Evolutionary conservation across 2,888 invertebrate genomes (phyloP).

Genomic region (Heliconius sara): DNA sequence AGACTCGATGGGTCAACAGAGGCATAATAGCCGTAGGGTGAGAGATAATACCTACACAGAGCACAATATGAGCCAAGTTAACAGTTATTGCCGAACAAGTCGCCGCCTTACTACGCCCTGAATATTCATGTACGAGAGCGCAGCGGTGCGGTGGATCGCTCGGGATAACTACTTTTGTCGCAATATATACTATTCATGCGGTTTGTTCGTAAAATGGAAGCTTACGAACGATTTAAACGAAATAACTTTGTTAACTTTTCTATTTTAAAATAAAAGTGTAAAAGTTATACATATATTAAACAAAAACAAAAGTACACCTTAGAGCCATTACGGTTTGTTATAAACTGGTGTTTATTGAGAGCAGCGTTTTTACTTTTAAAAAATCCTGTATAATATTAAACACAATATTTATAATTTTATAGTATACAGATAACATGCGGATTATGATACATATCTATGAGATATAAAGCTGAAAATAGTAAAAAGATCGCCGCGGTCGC

Average conservation of each 20-base stretch:
- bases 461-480: slow-evolving; percentile 34
- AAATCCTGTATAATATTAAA: neutral
- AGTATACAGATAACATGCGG: neutral
- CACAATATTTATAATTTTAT: slow-evolving; percentile 4
- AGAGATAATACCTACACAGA: slow-evolving; percentile 55
- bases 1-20: slow-evolving; percentile 50
- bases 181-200: slow-evolving; percentile 52
- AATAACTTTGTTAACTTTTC: neutral
- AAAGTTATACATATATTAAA: neutral
- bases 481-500: slow-evolving; percentile 42
- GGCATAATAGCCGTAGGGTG: slow-evolving; percentile 57
- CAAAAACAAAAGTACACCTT: neutral
- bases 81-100: slow-evolving; percentile 73
- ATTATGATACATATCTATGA: slow-evolving; percentile 24
- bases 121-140: slow-evolving; percentile 75
- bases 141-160: slow-evolving; percentile 60
- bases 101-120: slow-evolving; percentile 65
- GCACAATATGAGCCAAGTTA: slow-evolving; percentile 70
- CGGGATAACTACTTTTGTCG: slow-evolving; percentile 53
- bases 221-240: slow-evolving; percentile 37
- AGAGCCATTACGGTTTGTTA: neutral
- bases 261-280: neutral
- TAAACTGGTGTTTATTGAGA: neutral
- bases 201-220: slow-evolving; percentile 48
- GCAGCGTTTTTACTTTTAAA: neutral